Evolutionary conservation across 1,140 invertebrate species (phyloP).

Genomic region (Neodiprion virginianus): DNA sequence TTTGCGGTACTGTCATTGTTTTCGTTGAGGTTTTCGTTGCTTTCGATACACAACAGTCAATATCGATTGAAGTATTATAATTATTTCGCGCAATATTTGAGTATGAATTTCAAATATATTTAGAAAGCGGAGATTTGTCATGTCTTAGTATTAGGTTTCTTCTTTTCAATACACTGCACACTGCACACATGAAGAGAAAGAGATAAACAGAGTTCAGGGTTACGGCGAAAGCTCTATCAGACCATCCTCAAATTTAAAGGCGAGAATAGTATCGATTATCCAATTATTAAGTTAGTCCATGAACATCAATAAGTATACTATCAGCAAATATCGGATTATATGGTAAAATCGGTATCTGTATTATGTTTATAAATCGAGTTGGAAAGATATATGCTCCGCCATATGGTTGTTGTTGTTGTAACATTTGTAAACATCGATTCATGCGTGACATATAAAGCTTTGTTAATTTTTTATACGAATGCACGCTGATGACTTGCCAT

Average conservation of each 20-base stretch:
- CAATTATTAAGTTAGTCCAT: too few species aligned
- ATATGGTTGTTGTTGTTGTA: conserved; percentile 16
- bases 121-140: neutral
- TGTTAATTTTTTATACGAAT: neutral
- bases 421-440: conserved; percentile 8
- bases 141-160: too few species aligned
- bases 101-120: neutral
- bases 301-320: too few species aligned
- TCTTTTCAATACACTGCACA: neutral
- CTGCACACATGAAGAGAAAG: neutral
- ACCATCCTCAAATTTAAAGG: neutral
- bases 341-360: neutral
- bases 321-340: neutral
- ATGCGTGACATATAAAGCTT: conserved; percentile 14
- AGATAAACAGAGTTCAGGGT: neutral
- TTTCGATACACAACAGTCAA: neutral
- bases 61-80: neutral
- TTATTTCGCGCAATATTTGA: neutral
- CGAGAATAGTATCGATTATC: too few species aligned
- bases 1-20: too few species aligned
- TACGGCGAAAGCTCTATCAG: neutral
- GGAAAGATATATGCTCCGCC: conserved; percentile 31
- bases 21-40: too few species aligned
- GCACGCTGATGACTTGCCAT: neutral
- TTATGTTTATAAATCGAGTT: conserved; percentile 22